These are phyloP conservation scores for Adelphocoris suturalis DNA, from an alignment of 2,888 invertebrate genomes.

Conservation along the genomic window DNA sequence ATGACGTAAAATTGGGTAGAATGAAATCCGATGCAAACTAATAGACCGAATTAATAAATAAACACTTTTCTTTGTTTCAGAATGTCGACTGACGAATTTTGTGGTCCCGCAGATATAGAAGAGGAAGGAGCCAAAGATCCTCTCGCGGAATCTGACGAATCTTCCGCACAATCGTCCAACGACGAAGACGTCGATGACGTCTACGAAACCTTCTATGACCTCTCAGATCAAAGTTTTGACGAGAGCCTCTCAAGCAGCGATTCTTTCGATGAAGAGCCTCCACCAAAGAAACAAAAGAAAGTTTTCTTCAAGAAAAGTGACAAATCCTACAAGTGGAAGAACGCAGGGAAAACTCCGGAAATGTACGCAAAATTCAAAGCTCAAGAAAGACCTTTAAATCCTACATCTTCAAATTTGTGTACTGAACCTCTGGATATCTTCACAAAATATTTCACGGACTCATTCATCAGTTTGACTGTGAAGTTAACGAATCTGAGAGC, in stretches of 20 bases:
- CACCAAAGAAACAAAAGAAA: neutral
- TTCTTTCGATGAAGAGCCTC: neutral
- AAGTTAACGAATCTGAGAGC: slow-evolving; percentile 32
- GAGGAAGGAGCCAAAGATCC: neutral
- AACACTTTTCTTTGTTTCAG: neutral
- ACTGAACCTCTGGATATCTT: slow-evolving; percentile 42
- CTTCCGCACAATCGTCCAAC: neutral
- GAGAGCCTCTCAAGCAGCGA: neutral
- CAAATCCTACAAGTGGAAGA: slow-evolving; percentile 25
- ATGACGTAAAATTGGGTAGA: too few species aligned
- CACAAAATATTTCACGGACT: slow-evolving; percentile 41
- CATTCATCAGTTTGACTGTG: slow-evolving; percentile 24
- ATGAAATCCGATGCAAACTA: too few species aligned
- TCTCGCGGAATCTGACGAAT: slow-evolving; percentile 8
- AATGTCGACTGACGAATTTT: neutral
- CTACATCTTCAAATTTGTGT: neutral
- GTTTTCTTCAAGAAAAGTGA: neutral
- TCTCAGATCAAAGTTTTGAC: neutral
- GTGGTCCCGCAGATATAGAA: neutral
- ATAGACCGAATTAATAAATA: too few species aligned
- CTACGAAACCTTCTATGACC: neutral
- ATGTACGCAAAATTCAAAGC: neutral
- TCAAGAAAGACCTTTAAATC: neutral
- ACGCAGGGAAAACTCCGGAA: neutral
- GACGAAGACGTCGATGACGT: neutral